Conservation (phyloP, 2,797 vertebrate species). For the Paedocypris micromegethes region DNA sequence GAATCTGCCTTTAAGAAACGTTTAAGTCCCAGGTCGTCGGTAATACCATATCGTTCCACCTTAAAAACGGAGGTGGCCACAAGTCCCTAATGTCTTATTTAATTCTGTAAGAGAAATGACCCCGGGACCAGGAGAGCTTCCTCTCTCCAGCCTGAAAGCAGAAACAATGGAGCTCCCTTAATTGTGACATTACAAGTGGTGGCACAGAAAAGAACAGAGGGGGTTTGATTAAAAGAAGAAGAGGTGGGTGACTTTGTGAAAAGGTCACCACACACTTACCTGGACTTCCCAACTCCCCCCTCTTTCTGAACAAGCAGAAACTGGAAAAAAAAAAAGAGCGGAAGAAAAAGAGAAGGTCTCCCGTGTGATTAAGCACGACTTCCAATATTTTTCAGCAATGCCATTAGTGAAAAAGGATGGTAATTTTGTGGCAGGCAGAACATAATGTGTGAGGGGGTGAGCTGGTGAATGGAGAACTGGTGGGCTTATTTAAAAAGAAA, state of each 20-base stretch:
- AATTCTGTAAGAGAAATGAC: slow-evolving; percentile 69
- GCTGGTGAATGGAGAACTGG: slow-evolving; percentile 41
- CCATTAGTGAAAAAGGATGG: slow-evolving; percentile 70
- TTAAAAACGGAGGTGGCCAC: slow-evolving; percentile 22
- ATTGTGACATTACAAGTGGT: slow-evolving; percentile 72
- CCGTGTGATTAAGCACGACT: slow-evolving; percentile 58
- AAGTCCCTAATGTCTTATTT: slow-evolving; percentile 60
- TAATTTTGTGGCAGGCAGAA: slow-evolving; percentile 62
- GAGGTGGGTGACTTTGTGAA: slow-evolving; percentile 76
- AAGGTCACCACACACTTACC: slow-evolving; percentile 75
- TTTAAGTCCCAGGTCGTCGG: slow-evolving; percentile 39
- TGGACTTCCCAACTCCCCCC: slow-evolving; percentile 54
- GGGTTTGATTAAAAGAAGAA: slow-evolving; percentile 72
- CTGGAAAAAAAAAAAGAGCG: slow-evolving; percentile 34
- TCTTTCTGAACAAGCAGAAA: slow-evolving; percentile 25
- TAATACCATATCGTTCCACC: slow-evolving; percentile 50
- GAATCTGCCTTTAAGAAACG: too few relatives aligned
- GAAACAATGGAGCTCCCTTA: slow-evolving; percentile 70
- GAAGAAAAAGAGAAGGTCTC: slow-evolving; percentile 44
- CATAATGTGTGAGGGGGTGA: background rate
- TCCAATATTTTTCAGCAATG: slow-evolving; percentile 52
- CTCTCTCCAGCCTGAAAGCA: slow-evolving; percentile 53
- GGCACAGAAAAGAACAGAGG: slow-evolving; percentile 64
- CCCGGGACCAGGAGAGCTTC: slow-evolving; percentile 56
- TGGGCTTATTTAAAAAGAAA: slow-evolving; percentile 28